Percentiles rank a stretch among this genome's conserved stretches.
phyloP scores from a whole-genome alignment of 2,888 invertebrate genomes.

The Caenorhabditis afra region DNA sequence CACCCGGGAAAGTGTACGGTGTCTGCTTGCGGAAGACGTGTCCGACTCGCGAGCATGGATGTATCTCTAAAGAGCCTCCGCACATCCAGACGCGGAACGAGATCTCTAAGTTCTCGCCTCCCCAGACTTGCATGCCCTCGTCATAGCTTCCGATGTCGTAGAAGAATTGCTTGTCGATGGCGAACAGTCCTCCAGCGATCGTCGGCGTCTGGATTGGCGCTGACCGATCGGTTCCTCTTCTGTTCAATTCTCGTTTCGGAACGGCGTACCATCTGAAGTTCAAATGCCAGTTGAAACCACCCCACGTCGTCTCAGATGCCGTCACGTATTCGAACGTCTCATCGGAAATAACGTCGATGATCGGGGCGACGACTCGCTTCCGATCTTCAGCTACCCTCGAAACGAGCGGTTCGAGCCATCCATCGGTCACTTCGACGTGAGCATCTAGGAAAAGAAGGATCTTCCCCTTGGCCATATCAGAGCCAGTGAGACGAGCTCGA shows the following conservation, averaged over 20 bases:
- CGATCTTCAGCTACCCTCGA: constrained; percentile 92
- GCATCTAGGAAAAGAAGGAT: constrained; percentile 97
- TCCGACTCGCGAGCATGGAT: constrained; percentile 95
- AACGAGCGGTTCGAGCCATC: constrained; percentile 96
- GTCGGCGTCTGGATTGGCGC: constrained; percentile 87
- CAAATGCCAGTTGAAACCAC: constrained; percentile 99
- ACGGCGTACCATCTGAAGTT: constrained; percentile 96
- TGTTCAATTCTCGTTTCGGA: constrained; percentile 95
- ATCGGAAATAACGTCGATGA: constrained; percentile 84
- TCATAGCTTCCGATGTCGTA: constrained; percentile 98
- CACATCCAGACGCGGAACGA: constrained; percentile 98
- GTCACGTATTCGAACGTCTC: constrained; percentile 99
- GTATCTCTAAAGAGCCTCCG: constrained; percentile 94
- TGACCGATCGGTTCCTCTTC: constrained; percentile 89
- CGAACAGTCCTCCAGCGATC: constrained; percentile 95
- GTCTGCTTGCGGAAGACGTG: constrained; percentile 98
- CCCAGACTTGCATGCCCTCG: constrained; percentile 99
- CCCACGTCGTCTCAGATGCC: constrained; percentile 99
- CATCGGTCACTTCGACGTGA: constrained; percentile 90
- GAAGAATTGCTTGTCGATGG: constrained; percentile 96
- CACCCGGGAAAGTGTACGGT: constrained; percentile 99
- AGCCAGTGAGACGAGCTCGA: constrained; percentile 93
- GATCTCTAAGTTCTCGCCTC: constrained; percentile 95
- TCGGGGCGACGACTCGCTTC: constrained; percentile 80
- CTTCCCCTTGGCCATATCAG: constrained; percentile 92